A percentile compares a stretch with the other conserved stretches of the same genome.
phyloP scores from a whole-genome alignment of 2,888 invertebrate species.

The Ellobium chinense region DNA sequence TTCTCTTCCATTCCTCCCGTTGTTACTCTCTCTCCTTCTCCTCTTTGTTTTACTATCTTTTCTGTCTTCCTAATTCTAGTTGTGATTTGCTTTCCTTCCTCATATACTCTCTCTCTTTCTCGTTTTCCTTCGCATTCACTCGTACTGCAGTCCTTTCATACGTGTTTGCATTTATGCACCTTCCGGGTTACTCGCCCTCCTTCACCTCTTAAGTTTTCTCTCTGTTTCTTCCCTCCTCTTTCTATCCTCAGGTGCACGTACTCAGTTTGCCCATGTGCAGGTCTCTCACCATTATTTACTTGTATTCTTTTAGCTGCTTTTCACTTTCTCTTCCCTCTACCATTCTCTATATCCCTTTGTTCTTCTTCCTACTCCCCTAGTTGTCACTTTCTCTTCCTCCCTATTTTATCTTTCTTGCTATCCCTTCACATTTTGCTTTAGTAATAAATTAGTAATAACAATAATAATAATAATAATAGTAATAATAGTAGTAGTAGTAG shows the following conservation, averaged over 20 bases:
- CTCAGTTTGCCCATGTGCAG: background rate
- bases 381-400: too few species aligned
- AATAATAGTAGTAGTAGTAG: too few species aligned
- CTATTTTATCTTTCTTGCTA: too few species aligned
- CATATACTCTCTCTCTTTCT: background rate
- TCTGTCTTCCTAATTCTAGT: background rate
- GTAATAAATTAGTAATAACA: too few species aligned
- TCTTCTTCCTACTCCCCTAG: too few species aligned
- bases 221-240: background rate
- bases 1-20: background rate
- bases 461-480: too few species aligned
- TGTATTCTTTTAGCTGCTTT: too few species aligned
- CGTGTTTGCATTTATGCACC: background rate
- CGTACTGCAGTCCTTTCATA: background rate
- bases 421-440: too few species aligned
- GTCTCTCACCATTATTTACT: too few species aligned
- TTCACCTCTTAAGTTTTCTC: background rate
- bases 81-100: background rate
- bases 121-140: background rate
- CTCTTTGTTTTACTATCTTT: background rate
- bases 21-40: too few species aligned
- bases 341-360: too few species aligned
- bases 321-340: too few species aligned
- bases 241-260: background rate
- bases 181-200: background rate